These are phyloP conservation scores for Drosophila eohydei DNA, from an alignment of 2,888 invertebrate genomes.

Conservation along the genomic window DNA sequence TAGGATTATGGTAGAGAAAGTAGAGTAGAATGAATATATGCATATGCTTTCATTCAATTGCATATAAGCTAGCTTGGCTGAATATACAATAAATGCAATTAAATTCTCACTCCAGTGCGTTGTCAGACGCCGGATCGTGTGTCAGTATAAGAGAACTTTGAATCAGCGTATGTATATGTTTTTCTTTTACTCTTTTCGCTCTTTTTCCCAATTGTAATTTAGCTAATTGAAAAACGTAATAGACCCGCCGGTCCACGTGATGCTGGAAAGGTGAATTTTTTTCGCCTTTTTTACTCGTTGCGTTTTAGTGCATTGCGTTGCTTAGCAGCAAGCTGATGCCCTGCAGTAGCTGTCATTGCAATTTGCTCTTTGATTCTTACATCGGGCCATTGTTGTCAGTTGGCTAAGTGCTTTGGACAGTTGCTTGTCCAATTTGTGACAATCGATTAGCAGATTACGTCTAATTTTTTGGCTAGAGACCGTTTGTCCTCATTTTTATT, in stretches of 20 bases:
- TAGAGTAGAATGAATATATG: no score
- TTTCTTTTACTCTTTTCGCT: constrained; percentile 1
- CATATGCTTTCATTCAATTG: neutral
- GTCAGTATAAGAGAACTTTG: constrained; percentile 5
- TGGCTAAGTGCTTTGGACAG: constrained; percentile 34
- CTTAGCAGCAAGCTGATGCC: constrained; percentile 42
- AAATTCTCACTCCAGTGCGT: neutral
- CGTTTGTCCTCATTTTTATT: neutral
- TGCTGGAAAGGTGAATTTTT: constrained; percentile 20
- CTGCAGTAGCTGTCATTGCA: constrained; percentile 32
- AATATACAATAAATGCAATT: constrained; percentile 5
- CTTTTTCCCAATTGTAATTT: constrained; percentile 74
- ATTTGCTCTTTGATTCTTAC: constrained; percentile 38
- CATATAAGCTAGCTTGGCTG: neutral
- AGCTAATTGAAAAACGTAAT: constrained; percentile 84
- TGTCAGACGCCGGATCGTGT: neutral
- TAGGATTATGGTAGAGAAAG: constrained; percentile 5
- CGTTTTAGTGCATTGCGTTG: constrained; percentile 37
- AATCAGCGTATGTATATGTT: constrained; percentile 16
- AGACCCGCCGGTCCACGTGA: constrained; percentile 74
- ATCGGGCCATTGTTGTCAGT: constrained; percentile 23
- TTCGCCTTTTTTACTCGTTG: neutral
- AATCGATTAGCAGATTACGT: constrained; percentile 40
- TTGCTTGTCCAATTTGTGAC: constrained; percentile 16
- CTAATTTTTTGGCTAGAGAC: neutral